Conservation (phyloP, 1,140 invertebrate species). For the Drosophila lacteicornis region DNA sequence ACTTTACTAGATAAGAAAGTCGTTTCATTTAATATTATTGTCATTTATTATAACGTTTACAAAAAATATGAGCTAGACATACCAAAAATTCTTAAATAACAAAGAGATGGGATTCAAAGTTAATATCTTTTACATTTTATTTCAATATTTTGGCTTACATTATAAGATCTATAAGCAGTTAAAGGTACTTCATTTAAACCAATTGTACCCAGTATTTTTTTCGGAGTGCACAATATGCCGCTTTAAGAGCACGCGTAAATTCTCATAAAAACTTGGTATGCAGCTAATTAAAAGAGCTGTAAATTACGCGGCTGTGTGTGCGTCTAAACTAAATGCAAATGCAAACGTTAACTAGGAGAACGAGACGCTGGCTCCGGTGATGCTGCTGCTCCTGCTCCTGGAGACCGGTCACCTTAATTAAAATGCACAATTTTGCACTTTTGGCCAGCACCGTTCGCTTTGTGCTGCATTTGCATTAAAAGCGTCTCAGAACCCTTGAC, state of each 20-base stretch:
- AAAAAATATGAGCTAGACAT: no score
- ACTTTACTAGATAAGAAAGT: no score
- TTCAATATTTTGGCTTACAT: no score
- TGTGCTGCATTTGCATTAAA: slow-evolving; percentile 82
- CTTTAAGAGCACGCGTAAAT: slow-evolving; percentile 78
- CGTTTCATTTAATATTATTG: no score
- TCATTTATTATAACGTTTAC: no score
- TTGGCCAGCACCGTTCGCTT: slow-evolving; percentile 64
- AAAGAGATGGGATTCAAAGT: no score
- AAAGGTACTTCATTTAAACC: no score
- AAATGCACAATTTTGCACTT: slow-evolving; percentile 84
- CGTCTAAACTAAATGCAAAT: slow-evolving; percentile 72
- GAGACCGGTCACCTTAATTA: slow-evolving; percentile 80
- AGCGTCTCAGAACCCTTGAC: slow-evolving; percentile 57
- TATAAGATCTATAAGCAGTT: no score
- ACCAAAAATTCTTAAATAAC: no score
- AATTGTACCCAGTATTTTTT: not conserved
- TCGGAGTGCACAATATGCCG: slow-evolving; percentile 58
- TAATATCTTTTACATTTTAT: no score
- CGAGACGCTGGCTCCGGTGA: slow-evolving; percentile 4
- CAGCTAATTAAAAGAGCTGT: slow-evolving; percentile 82
- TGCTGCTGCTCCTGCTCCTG: slow-evolving; percentile 27
- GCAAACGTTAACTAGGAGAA: slow-evolving; percentile 49
- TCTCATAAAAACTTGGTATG: slow-evolving; percentile 78
- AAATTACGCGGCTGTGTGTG: slow-evolving; percentile 65